Evolutionary conservation across 2,797 vertebrate genomes (phyloP), one percentile per base, ranked within the genome.

Genomic region (Manis pentadactyla): DNA sequence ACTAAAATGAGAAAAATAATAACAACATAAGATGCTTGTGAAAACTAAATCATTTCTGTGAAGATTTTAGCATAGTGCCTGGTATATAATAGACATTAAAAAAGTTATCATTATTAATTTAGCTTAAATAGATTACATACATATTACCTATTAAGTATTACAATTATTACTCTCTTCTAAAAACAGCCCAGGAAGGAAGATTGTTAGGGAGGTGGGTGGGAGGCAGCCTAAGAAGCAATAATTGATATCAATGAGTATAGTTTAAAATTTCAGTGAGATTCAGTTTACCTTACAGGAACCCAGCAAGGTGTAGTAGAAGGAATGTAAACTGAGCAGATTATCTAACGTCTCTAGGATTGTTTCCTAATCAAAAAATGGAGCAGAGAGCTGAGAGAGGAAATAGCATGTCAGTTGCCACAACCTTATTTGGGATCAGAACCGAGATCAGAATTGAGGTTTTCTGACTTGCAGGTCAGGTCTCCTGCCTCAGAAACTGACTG

Each of bases 21-120:
- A 57, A 86, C 34, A 23, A 69, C 27, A 66, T 59, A 91, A 93
- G n/a, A 31, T 15, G 6, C 53, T 15, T 25, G 13, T 79, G 51
- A 81, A 89, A 78, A 90, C 77, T 34, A 96, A 92, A 57, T 51
- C 51, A 59, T 69, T 96, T 94, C 21, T 31, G 8, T 51, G 74
- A 81, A 74, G 12, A 57, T 55, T 46, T 95, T 89, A 92, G n/a
- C 46, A 85, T 42, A 64, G 21, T 75, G n/a, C 29, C 31, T 68
- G 23, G 15, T 8, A 91, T 6, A 17, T 63, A 91, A 73, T 2
- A 68, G 49, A n/a, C 4, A 63, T n/a, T n/a, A 46, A 51, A 88
- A 82, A 85, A 85, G 23, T 55, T 7, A 55, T 69, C 87, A 81
- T 46, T 77, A 66, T 77, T 74, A 63, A 74, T 34, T 21, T 63